These are phyloP conservation scores for Xestia xanthographa DNA, from an alignment of 2,888 invertebrate species.

Conservation along the genomic window DNA sequence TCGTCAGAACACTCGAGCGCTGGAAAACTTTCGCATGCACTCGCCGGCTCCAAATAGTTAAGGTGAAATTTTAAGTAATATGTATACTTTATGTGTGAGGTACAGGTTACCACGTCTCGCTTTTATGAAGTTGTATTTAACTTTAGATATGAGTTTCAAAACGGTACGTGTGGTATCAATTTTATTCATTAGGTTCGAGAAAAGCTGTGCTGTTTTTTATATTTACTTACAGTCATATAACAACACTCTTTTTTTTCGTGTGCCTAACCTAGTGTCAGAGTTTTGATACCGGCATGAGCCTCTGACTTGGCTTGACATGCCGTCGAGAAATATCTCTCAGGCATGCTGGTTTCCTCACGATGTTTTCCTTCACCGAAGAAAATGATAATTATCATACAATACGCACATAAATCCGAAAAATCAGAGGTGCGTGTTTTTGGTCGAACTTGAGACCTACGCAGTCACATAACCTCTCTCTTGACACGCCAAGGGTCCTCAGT, in stretches of 20 bases:
- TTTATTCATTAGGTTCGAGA: neutral
- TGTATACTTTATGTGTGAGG: slow-evolving; percentile 41
- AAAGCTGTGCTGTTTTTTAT: neutral
- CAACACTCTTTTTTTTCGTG: too few species aligned
- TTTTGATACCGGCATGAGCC: too few species aligned
- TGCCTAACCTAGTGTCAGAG: too few species aligned
- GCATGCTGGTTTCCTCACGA: too few species aligned
- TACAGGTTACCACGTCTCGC: slow-evolving; percentile 30
- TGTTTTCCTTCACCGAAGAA: too few species aligned
- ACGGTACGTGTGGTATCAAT: slow-evolving; percentile 16
- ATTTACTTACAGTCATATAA: neutral
- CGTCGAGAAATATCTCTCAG: too few species aligned
- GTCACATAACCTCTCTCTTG: neutral
- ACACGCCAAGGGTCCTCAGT: neutral
- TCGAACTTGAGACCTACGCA: too few species aligned
- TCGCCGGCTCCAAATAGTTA: slow-evolving; percentile 46
- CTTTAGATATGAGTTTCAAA: slow-evolving; percentile 5
- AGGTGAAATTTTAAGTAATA: slow-evolving; percentile 55
- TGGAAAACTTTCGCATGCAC: slow-evolving; percentile 55
- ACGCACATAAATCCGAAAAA: too few species aligned
- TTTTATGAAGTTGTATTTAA: slow-evolving; percentile 29
- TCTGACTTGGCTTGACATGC: too few species aligned
- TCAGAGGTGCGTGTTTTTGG: too few species aligned
- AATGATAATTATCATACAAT: too few species aligned
- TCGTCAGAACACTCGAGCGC: slow-evolving; percentile 31